Conservation (phyloP, 1,140 invertebrate species). For the Littorina saxatilis region DNA sequence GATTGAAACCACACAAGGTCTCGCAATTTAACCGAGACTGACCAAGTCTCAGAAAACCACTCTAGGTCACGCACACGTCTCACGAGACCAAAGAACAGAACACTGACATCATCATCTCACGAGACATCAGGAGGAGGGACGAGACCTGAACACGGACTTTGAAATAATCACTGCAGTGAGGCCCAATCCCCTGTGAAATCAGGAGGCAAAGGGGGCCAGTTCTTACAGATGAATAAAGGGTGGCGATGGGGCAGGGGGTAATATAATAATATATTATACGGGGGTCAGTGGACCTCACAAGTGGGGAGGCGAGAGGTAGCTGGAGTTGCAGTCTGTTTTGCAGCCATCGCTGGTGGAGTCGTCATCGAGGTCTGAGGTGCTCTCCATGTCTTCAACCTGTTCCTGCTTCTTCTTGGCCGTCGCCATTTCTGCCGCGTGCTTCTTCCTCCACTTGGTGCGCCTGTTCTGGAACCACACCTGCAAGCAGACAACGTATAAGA, state of each 20-base stretch:
- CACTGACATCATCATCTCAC: too few relatives aligned
- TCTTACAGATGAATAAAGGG: too few relatives aligned
- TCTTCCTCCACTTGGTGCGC: conserved; percentile 99
- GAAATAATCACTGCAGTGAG: too few relatives aligned
- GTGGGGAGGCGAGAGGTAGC: conserved; percentile 22
- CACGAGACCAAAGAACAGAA: too few relatives aligned
- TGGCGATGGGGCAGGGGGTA: too few relatives aligned
- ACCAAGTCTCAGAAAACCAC: too few relatives aligned
- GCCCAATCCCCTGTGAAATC: too few relatives aligned
- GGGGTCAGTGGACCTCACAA: conserved; percentile 12
- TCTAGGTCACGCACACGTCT: too few relatives aligned
- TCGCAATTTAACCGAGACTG: too few relatives aligned
- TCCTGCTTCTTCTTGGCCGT: conserved; percentile 97
- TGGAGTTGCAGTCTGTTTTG: conserved; percentile 46
- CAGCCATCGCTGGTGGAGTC: conserved; percentile 53
- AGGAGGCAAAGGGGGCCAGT: too few relatives aligned
- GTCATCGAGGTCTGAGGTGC: conserved; percentile 82
- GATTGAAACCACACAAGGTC: too few relatives aligned
- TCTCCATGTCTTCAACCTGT: conserved; percentile 86
- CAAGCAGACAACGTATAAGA: conserved; percentile 55
- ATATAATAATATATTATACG: neutral
- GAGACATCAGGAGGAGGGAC: neutral
- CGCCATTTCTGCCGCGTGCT: conserved; percentile 99
- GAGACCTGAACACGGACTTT: neutral
- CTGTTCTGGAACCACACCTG: conserved; percentile 99